Evolutionary conservation across 2,113 vertebrate genomes (phyloP).

Genomic region (Rhombomys opimus): DNA sequence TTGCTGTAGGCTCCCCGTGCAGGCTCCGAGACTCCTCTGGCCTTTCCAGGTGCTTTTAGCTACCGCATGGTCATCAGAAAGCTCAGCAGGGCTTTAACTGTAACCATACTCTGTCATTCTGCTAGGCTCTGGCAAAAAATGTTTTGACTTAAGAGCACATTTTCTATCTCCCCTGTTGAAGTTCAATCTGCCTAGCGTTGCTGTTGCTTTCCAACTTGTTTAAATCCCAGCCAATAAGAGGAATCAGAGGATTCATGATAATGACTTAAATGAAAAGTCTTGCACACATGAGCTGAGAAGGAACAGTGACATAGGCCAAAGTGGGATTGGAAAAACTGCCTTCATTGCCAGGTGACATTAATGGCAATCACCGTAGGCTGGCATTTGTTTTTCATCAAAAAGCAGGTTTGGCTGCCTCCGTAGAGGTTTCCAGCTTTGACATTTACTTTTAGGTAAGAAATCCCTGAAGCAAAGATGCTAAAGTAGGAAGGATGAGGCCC

Average conservation of each 20-base stretch:
- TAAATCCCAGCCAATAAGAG: background rate
- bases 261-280: background rate
- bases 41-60: background rate
- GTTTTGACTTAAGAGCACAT: background rate
- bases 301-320: background rate
- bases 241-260: background rate
- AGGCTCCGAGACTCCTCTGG: background rate
- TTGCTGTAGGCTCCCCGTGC: rapidly evolving
- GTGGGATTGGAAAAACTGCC: background rate
- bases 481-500: background rate
- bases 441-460: background rate
- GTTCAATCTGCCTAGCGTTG: background rate
- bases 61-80: background rate
- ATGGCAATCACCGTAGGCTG: background rate
- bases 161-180: background rate
- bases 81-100: too few species aligned
- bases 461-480: background rate
- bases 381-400: background rate
- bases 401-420: background rate
- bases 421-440: background rate
- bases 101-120: too few species aligned
- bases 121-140: too few species aligned
- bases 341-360: background rate
- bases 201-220: background rate
- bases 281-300: too few species aligned